Evolutionary conservation across 2,888 invertebrate species (phyloP).

Genomic region (Plagodis dolabraria): DNA sequence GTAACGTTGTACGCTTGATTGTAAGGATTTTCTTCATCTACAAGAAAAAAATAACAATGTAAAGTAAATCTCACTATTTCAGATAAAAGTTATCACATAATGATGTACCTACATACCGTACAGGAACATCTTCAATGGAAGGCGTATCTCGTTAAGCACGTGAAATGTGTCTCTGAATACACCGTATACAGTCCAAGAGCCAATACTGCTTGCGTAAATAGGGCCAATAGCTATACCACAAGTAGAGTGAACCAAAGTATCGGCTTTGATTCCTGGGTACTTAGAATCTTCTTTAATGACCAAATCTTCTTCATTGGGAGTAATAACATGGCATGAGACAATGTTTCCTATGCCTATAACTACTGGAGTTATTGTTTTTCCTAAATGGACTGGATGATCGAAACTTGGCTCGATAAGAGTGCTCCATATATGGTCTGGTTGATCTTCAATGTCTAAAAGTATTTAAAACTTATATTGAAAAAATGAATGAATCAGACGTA

Average conservation of each 20-base stretch:
- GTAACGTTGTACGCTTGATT: slow-evolving; percentile 55
- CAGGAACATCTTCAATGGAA: slow-evolving; percentile 47
- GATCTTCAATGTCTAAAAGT: slow-evolving; percentile 39
- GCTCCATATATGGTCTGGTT: slow-evolving; percentile 36
- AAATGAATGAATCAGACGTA: not conserved
- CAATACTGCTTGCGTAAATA: slow-evolving; percentile 42
- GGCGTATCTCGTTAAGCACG: slow-evolving; percentile 40
- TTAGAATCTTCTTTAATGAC: slow-evolving; percentile 38
- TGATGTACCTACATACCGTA: slow-evolving; percentile 49
- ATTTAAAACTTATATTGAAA: not conserved
- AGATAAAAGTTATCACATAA: not conserved
- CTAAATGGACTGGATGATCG: slow-evolving; percentile 48
- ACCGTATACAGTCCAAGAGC: slow-evolving; percentile 54
- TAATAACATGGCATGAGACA: slow-evolving; percentile 51
- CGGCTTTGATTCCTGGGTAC: slow-evolving; percentile 47
- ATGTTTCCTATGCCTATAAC: slow-evolving; percentile 36
- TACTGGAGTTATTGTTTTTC: slow-evolving; percentile 43
- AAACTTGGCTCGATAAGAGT: slow-evolving; percentile 14
- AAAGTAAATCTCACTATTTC: not conserved
- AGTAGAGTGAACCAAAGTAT: slow-evolving; percentile 15
- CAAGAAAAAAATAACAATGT: slow-evolving; percentile 31
- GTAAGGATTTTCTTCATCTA: slow-evolving; percentile 50
- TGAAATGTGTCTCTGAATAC: slow-evolving; percentile 31
- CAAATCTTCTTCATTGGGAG: slow-evolving; percentile 53
- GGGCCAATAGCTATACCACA: slow-evolving; percentile 52